Evolutionary conservation across 2,888 invertebrate genomes (phyloP).

Genomic region (Dicyrtomina minuta): DNA sequence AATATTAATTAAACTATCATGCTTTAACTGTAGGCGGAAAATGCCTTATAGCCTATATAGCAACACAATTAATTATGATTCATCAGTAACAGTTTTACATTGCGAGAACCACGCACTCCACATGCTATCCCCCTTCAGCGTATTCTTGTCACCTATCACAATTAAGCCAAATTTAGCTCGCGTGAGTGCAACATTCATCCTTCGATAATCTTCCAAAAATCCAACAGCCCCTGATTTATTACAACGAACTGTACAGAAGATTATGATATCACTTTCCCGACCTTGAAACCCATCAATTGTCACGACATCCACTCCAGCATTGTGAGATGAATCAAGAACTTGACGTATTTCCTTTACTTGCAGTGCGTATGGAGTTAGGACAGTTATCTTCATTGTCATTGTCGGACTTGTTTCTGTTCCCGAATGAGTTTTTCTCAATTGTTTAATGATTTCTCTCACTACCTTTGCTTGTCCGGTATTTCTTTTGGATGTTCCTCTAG

Average conservation of each 20-base stretch:
- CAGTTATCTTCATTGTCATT: no score
- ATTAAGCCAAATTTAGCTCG: slow-evolving; percentile 55
- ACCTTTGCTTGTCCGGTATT: slow-evolving; percentile 14
- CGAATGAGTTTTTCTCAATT: background rate
- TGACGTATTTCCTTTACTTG: no score
- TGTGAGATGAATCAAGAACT: no score
- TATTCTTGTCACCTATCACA: slow-evolving; percentile 27
- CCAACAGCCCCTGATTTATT: slow-evolving; percentile 55
- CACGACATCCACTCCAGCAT: slow-evolving; percentile 8
- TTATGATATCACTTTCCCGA: slow-evolving; percentile 58
- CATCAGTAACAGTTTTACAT: no score
- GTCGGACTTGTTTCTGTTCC: background rate
- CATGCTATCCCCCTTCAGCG: slow-evolving; percentile 5
- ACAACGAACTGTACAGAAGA: slow-evolving; percentile 58
- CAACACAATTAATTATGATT: no score
- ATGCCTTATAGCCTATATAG: no score
- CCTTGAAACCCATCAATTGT: slow-evolving; percentile 57
- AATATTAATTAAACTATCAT: no score
- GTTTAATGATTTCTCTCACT: slow-evolving; percentile 8
- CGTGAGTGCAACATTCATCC: slow-evolving; percentile 59
- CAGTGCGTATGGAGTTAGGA: slow-evolving; percentile 29
- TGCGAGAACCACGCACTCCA: slow-evolving; percentile 22
- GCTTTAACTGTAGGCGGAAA: no score
- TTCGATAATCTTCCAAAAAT: slow-evolving; percentile 56
- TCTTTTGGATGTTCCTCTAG: slow-evolving; percentile 5